Evolutionary conservation across 1,140 invertebrate species (phyloP).

Genomic region (Mya arenaria): DNA sequence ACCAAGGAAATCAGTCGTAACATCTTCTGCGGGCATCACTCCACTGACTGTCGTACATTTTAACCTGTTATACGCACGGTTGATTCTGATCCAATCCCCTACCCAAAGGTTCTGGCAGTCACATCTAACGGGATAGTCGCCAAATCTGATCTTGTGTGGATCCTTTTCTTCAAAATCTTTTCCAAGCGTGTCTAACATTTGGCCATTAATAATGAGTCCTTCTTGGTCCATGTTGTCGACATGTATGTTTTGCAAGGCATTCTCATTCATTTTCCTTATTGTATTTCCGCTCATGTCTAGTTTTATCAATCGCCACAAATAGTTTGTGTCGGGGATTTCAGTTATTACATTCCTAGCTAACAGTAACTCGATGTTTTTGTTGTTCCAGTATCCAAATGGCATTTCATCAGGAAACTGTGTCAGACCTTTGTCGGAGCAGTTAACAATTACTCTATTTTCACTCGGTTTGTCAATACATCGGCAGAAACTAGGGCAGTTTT

Average conservation of each 20-base stretch:
- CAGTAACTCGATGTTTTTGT: slow-evolving; percentile 22
- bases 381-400: slow-evolving; percentile 18
- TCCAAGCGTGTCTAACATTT: background rate
- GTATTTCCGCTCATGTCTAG: background rate
- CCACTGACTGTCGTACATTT: background rate
- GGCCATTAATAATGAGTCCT: slow-evolving; percentile 1
- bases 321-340: background rate
- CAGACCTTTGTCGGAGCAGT: slow-evolving; percentile 13
- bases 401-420: slow-evolving; percentile 7
- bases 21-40: background rate
- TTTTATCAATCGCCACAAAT: slow-evolving; percentile 8
- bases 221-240: too few species aligned
- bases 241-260: background rate
- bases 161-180: background rate
- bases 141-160: slow-evolving; percentile 3
- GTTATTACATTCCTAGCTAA: slow-evolving; percentile 14
- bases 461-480: slow-evolving; percentile 17
- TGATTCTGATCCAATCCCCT: slow-evolving; percentile 21
- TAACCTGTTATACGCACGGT: background rate
- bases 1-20: background rate
- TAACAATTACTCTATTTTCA: background rate
- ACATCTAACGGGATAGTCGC: slow-evolving; percentile 16
- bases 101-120: slow-evolving; percentile 31
- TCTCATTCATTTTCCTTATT: background rate
- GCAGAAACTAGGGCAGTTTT: slow-evolving; percentile 4